Evolutionary conservation across 2,113 vertebrate genomes (phyloP), one percentile per base, ranked within the genome.

Genomic region (Peromyscus californicus): DNA sequence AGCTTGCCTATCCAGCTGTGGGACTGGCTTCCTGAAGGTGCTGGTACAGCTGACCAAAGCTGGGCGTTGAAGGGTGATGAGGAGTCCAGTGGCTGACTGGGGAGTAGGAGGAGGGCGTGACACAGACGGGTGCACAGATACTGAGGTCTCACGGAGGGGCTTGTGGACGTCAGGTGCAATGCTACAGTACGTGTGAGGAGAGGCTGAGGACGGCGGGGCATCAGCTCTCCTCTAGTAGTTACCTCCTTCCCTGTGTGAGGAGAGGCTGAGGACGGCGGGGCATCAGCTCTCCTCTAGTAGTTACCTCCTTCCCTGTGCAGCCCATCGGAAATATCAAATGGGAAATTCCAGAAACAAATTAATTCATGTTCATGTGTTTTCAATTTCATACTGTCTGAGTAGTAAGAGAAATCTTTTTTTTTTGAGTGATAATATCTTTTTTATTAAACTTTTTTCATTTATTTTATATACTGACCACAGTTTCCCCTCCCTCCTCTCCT

Each of bases 11-110:
- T 31, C 65, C 78, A 93, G 84, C 19, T 72, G 45, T 19, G 85
- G 54, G 48, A 39, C 85, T 31, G 42, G 21, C 70, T 92, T 69
- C 74, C 1, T 63, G 57, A n/a, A 82, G 36, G 21, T 39, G 51
- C 6, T 33, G 16, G 24, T 76, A n/a, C n/a, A n/a, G 33, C 63
- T 65, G 61, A 33, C 4, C 39, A 65, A 48, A 78, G 19, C 31
- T 86, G 70, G 65, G 48, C 89, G 72, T 92, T 94, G 59, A 61
- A 78, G 80, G 80, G 33, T 90, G 61, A 57, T 12, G 57, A 83
- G 79, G 61, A 51, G 92, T 90, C 83, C 45, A 11, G n/a, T 48
- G 67, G 36, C 57, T 87, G n/a, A 21, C 36, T 31, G 13, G 39
- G 12, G 26, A n/a, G 33, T 13, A n/a, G 51, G n/a, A 54, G 39